These are phyloP conservation scores for Bellardia bayeri DNA, from an alignment of 2,888 invertebrate species.

Conservation along the genomic window DNA sequence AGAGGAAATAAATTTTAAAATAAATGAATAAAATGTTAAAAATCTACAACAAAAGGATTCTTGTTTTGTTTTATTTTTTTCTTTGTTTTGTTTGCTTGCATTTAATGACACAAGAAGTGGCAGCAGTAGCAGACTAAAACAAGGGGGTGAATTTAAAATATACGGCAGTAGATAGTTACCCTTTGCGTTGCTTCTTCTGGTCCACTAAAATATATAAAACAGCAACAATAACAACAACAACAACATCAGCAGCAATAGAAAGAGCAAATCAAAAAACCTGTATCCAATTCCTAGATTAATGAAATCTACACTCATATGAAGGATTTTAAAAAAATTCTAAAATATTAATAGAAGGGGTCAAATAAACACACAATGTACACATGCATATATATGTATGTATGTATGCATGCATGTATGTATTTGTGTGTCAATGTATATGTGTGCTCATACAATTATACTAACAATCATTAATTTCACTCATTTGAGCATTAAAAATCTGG, in stretches of 20 bases:
- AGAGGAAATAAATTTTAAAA: conserved; percentile 76
- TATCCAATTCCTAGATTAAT: conserved; percentile 71
- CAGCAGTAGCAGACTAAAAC: conserved; percentile 3
- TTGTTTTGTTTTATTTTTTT: conserved; percentile 22
- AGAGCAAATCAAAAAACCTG: conserved; percentile 28
- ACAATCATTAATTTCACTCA: conserved; percentile 74
- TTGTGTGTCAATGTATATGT: not conserved
- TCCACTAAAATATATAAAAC: conserved; percentile 15
- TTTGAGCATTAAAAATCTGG: conserved; percentile 78
- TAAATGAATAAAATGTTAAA: conserved; percentile 75
- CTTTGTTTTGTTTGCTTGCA: not conserved
- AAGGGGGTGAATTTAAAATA: conserved; percentile 62
- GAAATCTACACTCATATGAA: conserved; percentile 58
- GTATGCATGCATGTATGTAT: not conserved
- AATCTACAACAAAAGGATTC: conserved; percentile 71
- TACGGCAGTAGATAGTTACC: not conserved
- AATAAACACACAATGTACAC: conserved; percentile 43
- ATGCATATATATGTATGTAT: not conserved
- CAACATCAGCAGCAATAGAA: conserved; percentile 19
- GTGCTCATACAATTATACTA: conserved; percentile 53
- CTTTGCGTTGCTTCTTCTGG: not conserved
- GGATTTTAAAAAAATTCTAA: conserved; percentile 10
- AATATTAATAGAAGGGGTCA: conserved; percentile 42
- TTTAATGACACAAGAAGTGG: conserved; percentile 14
- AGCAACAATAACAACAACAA: not conserved